phyloP scores from a whole-genome alignment of 64 coral and sea anemone genomes.

The Pocillopora verrucosa region DNA sequence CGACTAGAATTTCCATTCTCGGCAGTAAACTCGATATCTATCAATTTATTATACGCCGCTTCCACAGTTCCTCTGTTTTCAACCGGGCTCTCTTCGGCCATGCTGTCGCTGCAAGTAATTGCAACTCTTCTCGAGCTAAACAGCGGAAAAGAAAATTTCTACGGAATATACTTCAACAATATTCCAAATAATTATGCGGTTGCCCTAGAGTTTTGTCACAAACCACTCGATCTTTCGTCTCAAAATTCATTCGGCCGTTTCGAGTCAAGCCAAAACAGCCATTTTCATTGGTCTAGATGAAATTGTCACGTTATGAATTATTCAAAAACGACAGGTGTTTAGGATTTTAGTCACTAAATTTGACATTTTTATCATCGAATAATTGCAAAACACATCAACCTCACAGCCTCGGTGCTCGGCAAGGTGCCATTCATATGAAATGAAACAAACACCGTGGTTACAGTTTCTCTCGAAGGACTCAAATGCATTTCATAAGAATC shows the following conservation, averaged over 20 bases:
- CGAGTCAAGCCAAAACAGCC: background rate
- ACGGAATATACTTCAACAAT: background rate
- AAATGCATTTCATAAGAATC: no score
- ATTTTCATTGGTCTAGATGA: slow-evolving; percentile 7
- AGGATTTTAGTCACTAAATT: slow-evolving; percentile 5
- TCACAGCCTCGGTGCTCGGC: background rate
- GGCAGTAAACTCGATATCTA: background rate
- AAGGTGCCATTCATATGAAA: no score
- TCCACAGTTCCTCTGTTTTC: background rate
- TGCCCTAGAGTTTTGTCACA: background rate
- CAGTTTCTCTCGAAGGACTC: no score
- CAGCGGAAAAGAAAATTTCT: no score
- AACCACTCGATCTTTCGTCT: background rate
- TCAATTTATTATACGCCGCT: background rate
- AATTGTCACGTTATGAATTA: slow-evolving; percentile 21
- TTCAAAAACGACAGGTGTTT: slow-evolving; percentile 33
- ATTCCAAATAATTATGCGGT: background rate
- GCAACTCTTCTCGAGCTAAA: no score
- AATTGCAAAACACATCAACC: background rate
- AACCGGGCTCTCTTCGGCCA: background rate
- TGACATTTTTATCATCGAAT: background rate
- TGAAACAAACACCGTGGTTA: no score
- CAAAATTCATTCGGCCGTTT: background rate
- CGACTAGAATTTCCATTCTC: background rate
- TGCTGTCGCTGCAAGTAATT: background rate